Evolutionary conservation across 1,140 invertebrate genomes (phyloP).

Genomic region (Drosophila bifasciata): DNA sequence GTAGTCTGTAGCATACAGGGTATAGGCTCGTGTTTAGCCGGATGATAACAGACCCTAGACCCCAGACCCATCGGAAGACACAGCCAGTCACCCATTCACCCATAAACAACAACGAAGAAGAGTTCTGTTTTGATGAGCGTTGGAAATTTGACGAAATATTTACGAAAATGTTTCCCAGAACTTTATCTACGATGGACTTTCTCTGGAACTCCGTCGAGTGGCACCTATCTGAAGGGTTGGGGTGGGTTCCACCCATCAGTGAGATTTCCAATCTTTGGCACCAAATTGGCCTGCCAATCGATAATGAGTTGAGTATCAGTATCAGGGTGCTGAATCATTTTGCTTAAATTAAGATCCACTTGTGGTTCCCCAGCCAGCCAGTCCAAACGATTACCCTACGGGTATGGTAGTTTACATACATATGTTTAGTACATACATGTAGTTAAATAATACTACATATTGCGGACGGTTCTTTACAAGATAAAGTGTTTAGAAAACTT

Average conservation of each 20-base stretch:
- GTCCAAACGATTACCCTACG: too few species aligned
- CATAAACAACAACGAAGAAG: conserved; percentile 11
- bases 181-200: conserved; percentile 62
- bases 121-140: conserved; percentile 10
- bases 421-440: too few species aligned
- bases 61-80: background rate
- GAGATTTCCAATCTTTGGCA: conserved; percentile 3
- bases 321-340: conserved; percentile 48
- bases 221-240: conserved; percentile 36
- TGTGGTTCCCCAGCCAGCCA: too few species aligned
- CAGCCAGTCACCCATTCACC: background rate
- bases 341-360: conserved; percentile 9
- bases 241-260: conserved; percentile 7
- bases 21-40: conserved; percentile 10
- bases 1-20: background rate
- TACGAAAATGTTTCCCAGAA: conserved; percentile 49
- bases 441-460: background rate
- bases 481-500: conserved; percentile 59
- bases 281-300: conserved; percentile 15
- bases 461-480: conserved; percentile 29
- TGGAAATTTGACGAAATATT: background rate
- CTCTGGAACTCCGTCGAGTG: conserved; percentile 53
- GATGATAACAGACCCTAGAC: conserved; percentile 25
- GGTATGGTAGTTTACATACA: too few species aligned
- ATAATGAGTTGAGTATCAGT: conserved; percentile 26